Evolutionary conservation across 2,888 invertebrate species (phyloP), one percentile per base, ranked within the genome.

Genomic region (Trypoxylon attenuatum): DNA sequence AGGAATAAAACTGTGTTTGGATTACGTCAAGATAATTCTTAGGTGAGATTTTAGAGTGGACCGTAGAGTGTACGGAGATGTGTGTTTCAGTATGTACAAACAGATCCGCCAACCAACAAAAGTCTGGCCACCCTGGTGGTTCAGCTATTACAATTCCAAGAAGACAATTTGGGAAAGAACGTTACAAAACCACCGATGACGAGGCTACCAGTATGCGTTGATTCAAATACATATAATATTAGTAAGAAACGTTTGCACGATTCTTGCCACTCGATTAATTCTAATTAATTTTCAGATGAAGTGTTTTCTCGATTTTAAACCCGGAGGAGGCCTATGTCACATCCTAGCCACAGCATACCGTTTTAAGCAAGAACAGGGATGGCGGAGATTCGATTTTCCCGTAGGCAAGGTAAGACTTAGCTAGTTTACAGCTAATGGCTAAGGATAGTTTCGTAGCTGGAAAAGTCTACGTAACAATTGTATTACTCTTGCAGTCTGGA

Each of bases 361-460:
- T 84, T 98, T 96, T 89, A 97, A 97, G 88, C 94, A 93, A 87
- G 98, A 98, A 87, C 98, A 98, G 88, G 94, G 96, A 87, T 98
- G 96, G 93, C 92, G 97, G 84, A 92, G 96, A 88, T 96, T 98
- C 88, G 96, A 97, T 90, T 94, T 96, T 88, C 94, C 94, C 88
- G 93, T 94, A 87, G 92, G 92, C 89, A 93, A 93, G 91, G 93
- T 93, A 91, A 63, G 13, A 3, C 10, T 29, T 13, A 3, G 5
- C 33, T 6, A 39, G 23, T 10, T 25, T n/a, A 15, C 15, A 18
- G 15, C 15, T n/a, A 19, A 38, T 15, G 3, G 0, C 13, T 8
- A 3, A 13, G 13, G 21, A n/a, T 18, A 38, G 25, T 19, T 23
- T n/a, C n/a, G 5, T 8, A 6, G 1, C 19, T 5, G 13, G 10